Evolutionary conservation across 92 coral and sea anemone genomes (phyloP).

Genomic region (Galaxea fascicularis): DNA sequence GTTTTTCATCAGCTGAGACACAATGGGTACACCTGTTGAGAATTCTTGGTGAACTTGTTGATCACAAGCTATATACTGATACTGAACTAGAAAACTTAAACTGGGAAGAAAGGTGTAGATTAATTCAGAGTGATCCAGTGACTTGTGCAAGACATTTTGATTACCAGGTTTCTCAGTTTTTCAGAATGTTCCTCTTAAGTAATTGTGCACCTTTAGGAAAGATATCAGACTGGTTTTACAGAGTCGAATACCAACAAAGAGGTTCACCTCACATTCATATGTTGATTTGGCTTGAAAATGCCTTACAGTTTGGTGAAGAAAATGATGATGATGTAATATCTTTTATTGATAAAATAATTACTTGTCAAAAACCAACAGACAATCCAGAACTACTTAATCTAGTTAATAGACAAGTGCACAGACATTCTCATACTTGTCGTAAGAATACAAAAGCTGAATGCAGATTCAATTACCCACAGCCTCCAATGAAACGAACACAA

Average conservation of each 20-base stretch:
- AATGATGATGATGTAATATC: slow-evolving; percentile 6
- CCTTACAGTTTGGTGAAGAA: slow-evolving; percentile 4
- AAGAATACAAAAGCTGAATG: neutral
- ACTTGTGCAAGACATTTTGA: slow-evolving; percentile 62
- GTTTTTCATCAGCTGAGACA: too few species aligned
- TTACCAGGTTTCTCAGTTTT: slow-evolving; percentile 39
- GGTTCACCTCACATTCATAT: slow-evolving; percentile 44
- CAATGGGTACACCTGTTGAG: neutral
- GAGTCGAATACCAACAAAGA: too few species aligned
- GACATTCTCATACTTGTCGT: neutral
- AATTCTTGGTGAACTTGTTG: slow-evolving; percentile 53
- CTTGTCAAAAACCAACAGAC: slow-evolving; percentile 37
- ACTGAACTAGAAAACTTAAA: slow-evolving; percentile 18
- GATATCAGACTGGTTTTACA: too few species aligned
- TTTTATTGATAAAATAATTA: slow-evolving; percentile 42
- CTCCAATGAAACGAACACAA: slow-evolving; percentile 44
- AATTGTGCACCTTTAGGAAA: slow-evolving; percentile 13
- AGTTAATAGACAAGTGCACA: neutral
- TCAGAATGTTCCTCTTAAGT: slow-evolving; percentile 29
- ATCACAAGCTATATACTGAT: slow-evolving; percentile 18
- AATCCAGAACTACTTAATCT: neutral
- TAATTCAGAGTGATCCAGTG: slow-evolving; percentile 62
- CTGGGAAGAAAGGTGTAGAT: slow-evolving; percentile 48
- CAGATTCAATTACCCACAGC: slow-evolving; percentile 10
- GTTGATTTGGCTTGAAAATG: slow-evolving; percentile 4